phyloP scores from a whole-genome alignment of 2,113 vertebrate species.

The Orthochromis indermauri region DNA sequence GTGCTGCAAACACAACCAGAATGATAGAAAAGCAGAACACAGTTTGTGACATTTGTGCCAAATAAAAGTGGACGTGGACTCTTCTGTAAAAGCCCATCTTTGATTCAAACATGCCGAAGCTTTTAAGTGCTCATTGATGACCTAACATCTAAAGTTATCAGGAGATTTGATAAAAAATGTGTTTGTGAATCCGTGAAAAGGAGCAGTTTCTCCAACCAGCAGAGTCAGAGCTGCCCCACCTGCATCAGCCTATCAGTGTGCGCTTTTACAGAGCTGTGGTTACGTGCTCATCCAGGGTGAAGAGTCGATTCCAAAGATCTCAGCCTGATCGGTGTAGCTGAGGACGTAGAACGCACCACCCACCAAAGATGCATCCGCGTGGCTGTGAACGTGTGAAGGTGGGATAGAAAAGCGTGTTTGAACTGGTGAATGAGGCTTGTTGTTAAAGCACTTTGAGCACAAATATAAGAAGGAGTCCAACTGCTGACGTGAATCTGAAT shows the following conservation, averaged over 20 bases:
- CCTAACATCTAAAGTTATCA: not conserved
- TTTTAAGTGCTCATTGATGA: not conserved
- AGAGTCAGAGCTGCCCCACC: not conserved
- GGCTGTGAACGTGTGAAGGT: not conserved
- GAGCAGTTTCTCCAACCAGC: not conserved
- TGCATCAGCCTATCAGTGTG: not conserved
- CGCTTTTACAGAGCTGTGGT: not conserved
- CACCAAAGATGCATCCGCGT: not conserved
- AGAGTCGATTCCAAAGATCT: too few species aligned
- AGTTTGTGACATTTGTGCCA: not conserved
- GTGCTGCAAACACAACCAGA: not conserved
- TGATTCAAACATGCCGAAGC: not conserved
- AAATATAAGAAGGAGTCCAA: not conserved
- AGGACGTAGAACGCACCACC: not conserved
- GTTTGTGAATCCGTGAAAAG: not conserved
- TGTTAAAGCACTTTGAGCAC: not conserved
- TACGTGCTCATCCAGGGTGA: not conserved
- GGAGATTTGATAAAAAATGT: not conserved
- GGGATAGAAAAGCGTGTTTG: not conserved
- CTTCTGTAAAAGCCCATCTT: not conserved
- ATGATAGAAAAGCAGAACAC: not conserved
- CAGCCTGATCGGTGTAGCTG: not conserved
- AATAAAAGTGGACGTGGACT: accelerated
- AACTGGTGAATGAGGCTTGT: not conserved
- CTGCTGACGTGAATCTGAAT: not conserved